Percentiles rank a stretch among this genome's conserved stretches.
Evolutionary conservation across 2,888 invertebrate species (phyloP).

Genomic region (Ischnus inquisitorius): DNA sequence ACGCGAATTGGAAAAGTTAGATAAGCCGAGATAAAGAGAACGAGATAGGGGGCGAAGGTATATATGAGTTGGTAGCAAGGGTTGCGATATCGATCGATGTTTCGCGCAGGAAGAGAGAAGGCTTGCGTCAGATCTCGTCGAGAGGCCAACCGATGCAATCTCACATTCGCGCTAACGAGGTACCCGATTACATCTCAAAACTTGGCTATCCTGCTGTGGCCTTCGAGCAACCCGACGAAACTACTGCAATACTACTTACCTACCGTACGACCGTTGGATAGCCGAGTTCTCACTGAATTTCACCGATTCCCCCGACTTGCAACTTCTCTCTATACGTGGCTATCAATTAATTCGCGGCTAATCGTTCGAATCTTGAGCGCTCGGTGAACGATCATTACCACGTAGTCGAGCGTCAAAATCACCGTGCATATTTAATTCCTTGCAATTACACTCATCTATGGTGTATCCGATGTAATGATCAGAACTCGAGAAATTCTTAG

Average conservation of each 20-base stretch:
- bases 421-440: conserved; percentile 9
- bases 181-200: conserved; percentile 73
- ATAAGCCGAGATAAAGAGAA: neutral
- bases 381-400: conserved; percentile 28
- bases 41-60: neutral
- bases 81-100: conserved; percentile 61
- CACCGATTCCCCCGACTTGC: neutral
- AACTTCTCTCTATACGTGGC: conserved; percentile 17
- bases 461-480: neutral
- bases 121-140: conserved; percentile 69
- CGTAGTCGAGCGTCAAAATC: conserved; percentile 16
- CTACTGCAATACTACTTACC: conserved; percentile 60
- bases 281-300: conserved; percentile 56
- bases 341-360: conserved; percentile 64
- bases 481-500: neutral
- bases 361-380: conserved; percentile 53
- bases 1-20: neutral
- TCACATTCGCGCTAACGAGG: conserved; percentile 74
- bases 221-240: conserved; percentile 62
- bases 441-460: neutral
- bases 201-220: conserved; percentile 64
- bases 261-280: conserved; percentile 29
- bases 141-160: conserved; percentile 69
- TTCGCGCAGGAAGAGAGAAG: conserved; percentile 60
- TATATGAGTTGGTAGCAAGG: conserved; percentile 10